phyloP scores from a whole-genome alignment of 2,797 vertebrate genomes.

The Crocodylus rhombifer region DNA sequence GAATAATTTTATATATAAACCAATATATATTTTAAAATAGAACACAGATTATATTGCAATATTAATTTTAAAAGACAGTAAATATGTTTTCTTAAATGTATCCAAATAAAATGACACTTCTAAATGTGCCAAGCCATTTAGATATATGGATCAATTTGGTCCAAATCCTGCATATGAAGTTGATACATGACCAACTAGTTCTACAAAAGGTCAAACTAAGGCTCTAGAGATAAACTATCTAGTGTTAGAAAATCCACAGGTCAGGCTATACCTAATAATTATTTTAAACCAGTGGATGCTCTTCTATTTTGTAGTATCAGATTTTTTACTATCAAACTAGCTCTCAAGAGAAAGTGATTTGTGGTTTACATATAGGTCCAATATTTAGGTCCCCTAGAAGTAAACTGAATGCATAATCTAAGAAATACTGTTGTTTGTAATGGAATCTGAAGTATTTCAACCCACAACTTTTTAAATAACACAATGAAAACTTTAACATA shows the following conservation, averaged over 20 bases:
- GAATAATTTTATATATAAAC: not conserved
- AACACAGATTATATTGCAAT: not conserved
- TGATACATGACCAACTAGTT: not conserved
- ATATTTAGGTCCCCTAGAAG: no score
- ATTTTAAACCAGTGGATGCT: no score
- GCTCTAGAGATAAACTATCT: not conserved
- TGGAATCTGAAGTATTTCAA: no score
- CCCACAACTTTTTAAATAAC: not conserved
- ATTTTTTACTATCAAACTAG: no score
- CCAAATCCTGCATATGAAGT: conserved; percentile 4
- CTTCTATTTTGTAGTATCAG: no score
- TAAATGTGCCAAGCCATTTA: not conserved
- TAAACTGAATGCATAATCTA: no score
- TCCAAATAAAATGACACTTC: conserved; percentile 11
- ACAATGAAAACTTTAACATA: not conserved
- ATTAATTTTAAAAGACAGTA: not conserved
- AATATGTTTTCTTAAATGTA: not conserved
- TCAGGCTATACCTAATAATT: not conserved
- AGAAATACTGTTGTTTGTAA: no score
- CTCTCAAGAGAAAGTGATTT: no score
- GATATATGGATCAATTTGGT: not conserved
- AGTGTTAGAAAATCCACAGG: not conserved
- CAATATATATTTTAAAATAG: not conserved
- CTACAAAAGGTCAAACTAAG: not conserved
- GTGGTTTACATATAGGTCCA: no score